phyloP scores from a whole-genome alignment of 2,888 invertebrate genomes.

The Lasioglossum marginatum region DNA sequence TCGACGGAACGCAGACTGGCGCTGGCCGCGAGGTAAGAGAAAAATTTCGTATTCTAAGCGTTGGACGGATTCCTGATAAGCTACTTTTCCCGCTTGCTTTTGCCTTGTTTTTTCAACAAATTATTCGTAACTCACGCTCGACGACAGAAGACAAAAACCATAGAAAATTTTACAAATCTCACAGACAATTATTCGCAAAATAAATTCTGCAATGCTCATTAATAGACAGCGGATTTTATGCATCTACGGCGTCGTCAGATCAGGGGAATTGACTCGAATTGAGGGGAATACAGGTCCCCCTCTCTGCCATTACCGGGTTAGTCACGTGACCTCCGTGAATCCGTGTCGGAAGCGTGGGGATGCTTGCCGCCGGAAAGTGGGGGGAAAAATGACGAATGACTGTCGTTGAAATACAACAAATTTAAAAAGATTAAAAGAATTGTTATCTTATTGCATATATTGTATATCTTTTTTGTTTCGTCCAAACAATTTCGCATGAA shows the following conservation, averaged over 20 bases:
- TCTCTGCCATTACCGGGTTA: too few relatives aligned
- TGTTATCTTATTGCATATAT: too few relatives aligned
- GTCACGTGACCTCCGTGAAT: too few relatives aligned
- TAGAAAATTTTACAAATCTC: background rate
- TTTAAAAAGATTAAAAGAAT: too few relatives aligned
- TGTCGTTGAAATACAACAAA: background rate
- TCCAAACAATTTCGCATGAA: too few relatives aligned
- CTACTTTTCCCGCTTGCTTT: conserved; percentile 65
- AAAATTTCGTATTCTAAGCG: conserved; percentile 62
- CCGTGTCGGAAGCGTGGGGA: too few relatives aligned
- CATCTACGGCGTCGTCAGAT: background rate
- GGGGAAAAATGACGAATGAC: too few relatives aligned
- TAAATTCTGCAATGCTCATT: background rate
- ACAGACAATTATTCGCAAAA: background rate
- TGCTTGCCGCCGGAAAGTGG: too few relatives aligned
- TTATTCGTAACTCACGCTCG: background rate
- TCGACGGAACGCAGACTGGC: conserved; percentile 16
- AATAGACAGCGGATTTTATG: background rate
- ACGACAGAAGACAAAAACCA: background rate
- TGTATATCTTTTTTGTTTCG: background rate
- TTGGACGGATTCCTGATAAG: conserved; percentile 83
- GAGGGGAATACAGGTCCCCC: too few relatives aligned
- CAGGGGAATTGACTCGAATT: too few relatives aligned
- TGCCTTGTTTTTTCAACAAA: conserved; percentile 40
- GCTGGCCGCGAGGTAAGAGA: conserved; percentile 26